phyloP scores from a whole-genome alignment of 1,140 invertebrate species.

The Procambarus virginalis region DNA sequence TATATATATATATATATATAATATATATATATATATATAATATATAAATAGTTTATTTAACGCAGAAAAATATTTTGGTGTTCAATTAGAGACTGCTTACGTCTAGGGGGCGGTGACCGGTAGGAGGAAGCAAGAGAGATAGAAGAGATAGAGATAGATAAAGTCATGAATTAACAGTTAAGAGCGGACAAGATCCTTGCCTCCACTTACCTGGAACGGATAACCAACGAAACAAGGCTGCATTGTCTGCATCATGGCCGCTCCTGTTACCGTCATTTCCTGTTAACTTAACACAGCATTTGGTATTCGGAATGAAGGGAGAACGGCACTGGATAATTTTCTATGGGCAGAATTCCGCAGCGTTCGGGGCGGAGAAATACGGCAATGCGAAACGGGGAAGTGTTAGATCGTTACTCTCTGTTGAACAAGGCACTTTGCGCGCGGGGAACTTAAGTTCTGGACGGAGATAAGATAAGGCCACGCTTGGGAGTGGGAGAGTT shows the following conservation, averaged over 20 bases:
- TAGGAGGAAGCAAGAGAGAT: too few species aligned
- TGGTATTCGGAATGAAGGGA: background rate
- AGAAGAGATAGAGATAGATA: too few species aligned
- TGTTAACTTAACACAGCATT: background rate
- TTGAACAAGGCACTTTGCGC: background rate
- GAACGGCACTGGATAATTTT: background rate
- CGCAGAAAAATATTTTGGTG: too few species aligned
- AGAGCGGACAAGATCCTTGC: background rate
- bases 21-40: too few species aligned
- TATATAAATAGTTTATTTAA: too few species aligned
- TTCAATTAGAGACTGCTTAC: too few species aligned
- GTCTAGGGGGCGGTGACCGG: too few species aligned
- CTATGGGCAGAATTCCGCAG: background rate
- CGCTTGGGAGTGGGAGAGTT: background rate
- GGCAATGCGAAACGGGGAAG: constrained; percentile 1
- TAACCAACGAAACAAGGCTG: constrained; percentile 67
- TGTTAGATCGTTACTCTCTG: background rate
- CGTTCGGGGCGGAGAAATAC: background rate
- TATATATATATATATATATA: too few species aligned
- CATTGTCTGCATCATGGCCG: constrained; percentile 63
- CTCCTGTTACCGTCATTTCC: constrained; percentile 59
- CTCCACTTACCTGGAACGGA: constrained; percentile 59
- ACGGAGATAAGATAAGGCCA: background rate
- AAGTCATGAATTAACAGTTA: background rate
- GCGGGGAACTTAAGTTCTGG: background rate